Evolutionary conservation across 1,140 invertebrate genomes (phyloP), one percentile per base, ranked within the genome.

Genomic region (Plectrocnemia conspersa): DNA sequence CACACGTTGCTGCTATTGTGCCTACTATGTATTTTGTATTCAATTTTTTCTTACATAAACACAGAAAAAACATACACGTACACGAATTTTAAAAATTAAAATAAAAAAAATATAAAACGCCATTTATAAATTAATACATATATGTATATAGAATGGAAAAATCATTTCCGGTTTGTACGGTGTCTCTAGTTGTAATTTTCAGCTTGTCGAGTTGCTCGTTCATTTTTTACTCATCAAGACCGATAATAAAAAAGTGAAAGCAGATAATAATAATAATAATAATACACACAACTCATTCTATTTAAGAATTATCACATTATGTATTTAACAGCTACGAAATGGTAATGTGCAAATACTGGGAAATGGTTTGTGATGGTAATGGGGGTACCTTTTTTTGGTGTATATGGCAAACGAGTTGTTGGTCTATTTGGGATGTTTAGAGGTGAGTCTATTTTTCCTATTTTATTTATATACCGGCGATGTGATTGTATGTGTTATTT

Each of bases 311-410:
- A n/a, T 38, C 47, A 50, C 11, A 38, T 50, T 50, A 50, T 50
- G 47, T 50, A 36, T 50, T 50, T 50, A 50, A 50, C 47, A 50
- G 47, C 47, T 50, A 50, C 36, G 47, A 35, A 50, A 50, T 50
- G 47, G 47, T 50, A 50, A 38, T 47, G 45, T 47, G 45, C 45
- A 50, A 50, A 50, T 35, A 50, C 47, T 50, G 32, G 47, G 47
- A 35, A 50, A 38, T 50, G 47, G 47, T 50, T 50, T 50, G 47
- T 50, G 47, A 32, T 50, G 47, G 47, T 50, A 50, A 38, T 50
- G 32, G 33, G 47, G 22, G 35, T 33, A 38, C 33, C 47, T 50
- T n/a, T n/a, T n/a, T n/a, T 38, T 50, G 47, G 47, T 50, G 47
- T 50, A 50, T 38, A 50, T 50, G 47, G 27, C 36, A 50, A 24